Evolutionary conservation across 1,140 invertebrate genomes (phyloP).

Genomic region (Delia radicum): DNA sequence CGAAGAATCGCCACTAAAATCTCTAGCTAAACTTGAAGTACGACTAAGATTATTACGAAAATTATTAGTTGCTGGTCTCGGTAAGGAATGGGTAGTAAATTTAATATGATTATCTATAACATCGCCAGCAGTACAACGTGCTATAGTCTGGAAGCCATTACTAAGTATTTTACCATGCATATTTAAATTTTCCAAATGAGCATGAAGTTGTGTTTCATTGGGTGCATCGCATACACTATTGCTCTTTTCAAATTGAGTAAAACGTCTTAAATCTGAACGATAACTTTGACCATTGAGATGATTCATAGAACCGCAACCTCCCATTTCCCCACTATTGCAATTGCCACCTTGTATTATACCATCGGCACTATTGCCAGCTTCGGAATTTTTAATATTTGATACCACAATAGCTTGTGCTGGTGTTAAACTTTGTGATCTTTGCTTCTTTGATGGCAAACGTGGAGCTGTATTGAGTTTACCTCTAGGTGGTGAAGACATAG

Average conservation of each 20-base stretch:
- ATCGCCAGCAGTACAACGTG: conserved; percentile 43
- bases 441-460: conserved; percentile 67
- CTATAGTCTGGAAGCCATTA: conserved; percentile 49
- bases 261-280: conserved; percentile 12
- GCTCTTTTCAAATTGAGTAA: conserved; percentile 28
- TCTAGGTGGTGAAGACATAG: conserved; percentile 59
- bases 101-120: conserved; percentile 43
- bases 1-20: conserved; percentile 57
- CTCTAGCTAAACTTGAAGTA: conserved; percentile 55
- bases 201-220: conserved; percentile 8
- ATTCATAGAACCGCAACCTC: neutral
- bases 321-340: neutral
- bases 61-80: conserved; percentile 50
- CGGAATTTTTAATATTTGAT: conserved; percentile 38
- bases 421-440: conserved; percentile 68
- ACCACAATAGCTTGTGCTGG: conserved; percentile 59
- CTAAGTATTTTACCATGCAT: conserved; percentile 32
- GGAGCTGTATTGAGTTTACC: conserved; percentile 60
- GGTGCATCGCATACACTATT: conserved; percentile 3
- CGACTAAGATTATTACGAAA: conserved; percentile 38
- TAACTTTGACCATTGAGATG: conserved; percentile 1
- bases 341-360: conserved; percentile 21
- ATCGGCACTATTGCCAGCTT: conserved; percentile 42
- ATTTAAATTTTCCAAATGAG: conserved; percentile 14
- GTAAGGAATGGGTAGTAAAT: conserved; percentile 63